These are phyloP conservation scores for Nerophis ophidion DNA, from an alignment of 2,113 vertebrate genomes.

Conservation along the genomic window DNA sequence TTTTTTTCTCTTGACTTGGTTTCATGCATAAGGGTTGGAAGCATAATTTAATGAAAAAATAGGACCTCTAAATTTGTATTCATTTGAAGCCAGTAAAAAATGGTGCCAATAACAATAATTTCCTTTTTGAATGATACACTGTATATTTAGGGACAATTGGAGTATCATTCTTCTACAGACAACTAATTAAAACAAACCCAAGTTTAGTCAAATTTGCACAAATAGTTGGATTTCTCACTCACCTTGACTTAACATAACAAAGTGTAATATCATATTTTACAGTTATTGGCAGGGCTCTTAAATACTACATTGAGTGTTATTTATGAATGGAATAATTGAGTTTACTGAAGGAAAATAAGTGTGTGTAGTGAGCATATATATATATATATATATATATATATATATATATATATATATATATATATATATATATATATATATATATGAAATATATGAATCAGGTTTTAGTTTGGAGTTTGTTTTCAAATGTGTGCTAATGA, in stretches of 20 bases:
- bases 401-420: too few relatives aligned
- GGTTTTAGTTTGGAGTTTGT: constrained; percentile 56
- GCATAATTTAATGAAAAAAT: too few relatives aligned
- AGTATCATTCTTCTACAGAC: neutral
- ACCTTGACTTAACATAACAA: neutral
- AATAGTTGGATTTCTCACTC: neutral
- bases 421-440: too few relatives aligned
- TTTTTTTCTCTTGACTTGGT: too few relatives aligned
- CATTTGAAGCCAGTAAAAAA: too few relatives aligned
- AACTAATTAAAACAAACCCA: neutral
- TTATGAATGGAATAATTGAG: constrained; percentile 40
- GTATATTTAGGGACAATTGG: neutral
- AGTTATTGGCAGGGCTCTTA: constrained; percentile 23
- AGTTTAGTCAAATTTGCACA: neutral
- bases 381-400: too few relatives aligned
- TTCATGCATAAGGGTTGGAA: too few relatives aligned
- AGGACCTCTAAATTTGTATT: too few relatives aligned
- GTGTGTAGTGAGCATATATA: neutral
- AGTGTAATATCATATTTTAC: neutral
- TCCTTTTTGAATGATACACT: too few relatives aligned
- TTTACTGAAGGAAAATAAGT: constrained; percentile 12
- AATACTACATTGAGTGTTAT: constrained; percentile 35
- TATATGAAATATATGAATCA: too few relatives aligned
- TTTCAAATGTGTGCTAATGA: constrained; percentile 70
- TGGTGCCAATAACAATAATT: too few relatives aligned